A percentile compares a stretch with the other conserved stretches of the same genome.
Conservation (phyloP, 2,888 invertebrate genomes). For the Acleris laterana region DNA sequence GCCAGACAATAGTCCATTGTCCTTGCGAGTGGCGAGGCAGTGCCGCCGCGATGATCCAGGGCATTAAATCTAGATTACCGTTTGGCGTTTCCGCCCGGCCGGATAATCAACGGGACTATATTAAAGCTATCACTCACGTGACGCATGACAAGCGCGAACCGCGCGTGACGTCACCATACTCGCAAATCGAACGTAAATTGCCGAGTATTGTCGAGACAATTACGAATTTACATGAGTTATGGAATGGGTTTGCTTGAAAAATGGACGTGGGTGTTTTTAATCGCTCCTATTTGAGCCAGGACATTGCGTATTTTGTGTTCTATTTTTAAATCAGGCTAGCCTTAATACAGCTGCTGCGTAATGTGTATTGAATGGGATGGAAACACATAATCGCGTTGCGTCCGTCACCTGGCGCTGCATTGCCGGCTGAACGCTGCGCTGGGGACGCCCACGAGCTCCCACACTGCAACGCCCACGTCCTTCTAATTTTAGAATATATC, state of each 20-base stretch:
- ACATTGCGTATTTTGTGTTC: conserved; percentile 23
- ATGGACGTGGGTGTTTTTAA: conserved; percentile 36
- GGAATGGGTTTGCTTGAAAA: conserved; percentile 39
- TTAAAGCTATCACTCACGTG: conserved; percentile 81
- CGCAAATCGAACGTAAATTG: conserved; percentile 65
- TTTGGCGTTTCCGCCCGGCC: conserved; percentile 74
- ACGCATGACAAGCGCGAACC: conserved; percentile 63
- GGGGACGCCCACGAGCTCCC: background rate
- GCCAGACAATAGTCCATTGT: conserved; percentile 45
- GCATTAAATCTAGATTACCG: conserved; percentile 82
- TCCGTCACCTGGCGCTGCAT: no score
- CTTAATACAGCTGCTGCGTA: background rate
- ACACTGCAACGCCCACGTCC: background rate
- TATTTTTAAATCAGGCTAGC: conserved; percentile 23
- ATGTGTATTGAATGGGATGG: conserved; percentile 4
- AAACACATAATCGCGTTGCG: conserved; percentile 7
- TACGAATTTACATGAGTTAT: conserved; percentile 55
- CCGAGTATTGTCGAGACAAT: conserved; percentile 54
- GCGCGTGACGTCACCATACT: conserved; percentile 65
- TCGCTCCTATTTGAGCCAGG: conserved; percentile 28
- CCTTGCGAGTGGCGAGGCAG: conserved; percentile 54
- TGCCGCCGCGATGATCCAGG: conserved; percentile 68
- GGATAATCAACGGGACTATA: conserved; percentile 81
- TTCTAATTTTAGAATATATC: background rate
- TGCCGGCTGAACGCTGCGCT: no score